Percentiles rank a stretch among this genome's conserved stretches.
phyloP scores from a whole-genome alignment of 1,140 invertebrate genomes.

The Drosophila orosa region DNA sequence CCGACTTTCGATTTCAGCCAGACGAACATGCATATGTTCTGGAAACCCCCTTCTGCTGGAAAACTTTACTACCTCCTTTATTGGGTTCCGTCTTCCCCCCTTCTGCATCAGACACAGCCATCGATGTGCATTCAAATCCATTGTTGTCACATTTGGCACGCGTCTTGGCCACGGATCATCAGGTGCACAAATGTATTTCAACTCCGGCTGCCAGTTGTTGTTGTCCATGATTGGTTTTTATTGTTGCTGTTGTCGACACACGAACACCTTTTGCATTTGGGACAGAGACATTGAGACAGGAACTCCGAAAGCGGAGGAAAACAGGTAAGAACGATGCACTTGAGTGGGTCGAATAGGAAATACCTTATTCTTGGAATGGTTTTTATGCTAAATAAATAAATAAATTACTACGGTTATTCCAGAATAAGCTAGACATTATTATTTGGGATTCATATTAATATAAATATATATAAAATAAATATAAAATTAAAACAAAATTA shows the following conservation, averaged over 20 bases:
- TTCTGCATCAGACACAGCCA: slow-evolving; percentile 5
- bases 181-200: slow-evolving; percentile 60
- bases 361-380: neutral
- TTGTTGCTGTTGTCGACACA: slow-evolving; percentile 57
- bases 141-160: slow-evolving; percentile 76
- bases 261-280: slow-evolving; percentile 46
- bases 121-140: slow-evolving; percentile 45
- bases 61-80: slow-evolving; percentile 22
- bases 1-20: slow-evolving; percentile 49
- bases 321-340: neutral
- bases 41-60: neutral
- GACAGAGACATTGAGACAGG: slow-evolving; percentile 32
- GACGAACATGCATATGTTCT: slow-evolving; percentile 21
- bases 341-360: neutral
- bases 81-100: neutral
- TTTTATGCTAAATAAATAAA: too few relatives aligned
- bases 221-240: slow-evolving; percentile 52
- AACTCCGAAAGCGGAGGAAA: neutral
- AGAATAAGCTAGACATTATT: neutral
- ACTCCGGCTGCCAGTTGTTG: slow-evolving; percentile 33
- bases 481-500: neutral
- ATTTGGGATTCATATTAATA: too few relatives aligned
- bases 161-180: slow-evolving; percentile 66
- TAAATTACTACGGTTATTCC: neutral
- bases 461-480: neutral